These are phyloP conservation scores for Cotesia typhae DNA, from an alignment of 1,140 invertebrate species.

Conservation along the genomic window DNA sequence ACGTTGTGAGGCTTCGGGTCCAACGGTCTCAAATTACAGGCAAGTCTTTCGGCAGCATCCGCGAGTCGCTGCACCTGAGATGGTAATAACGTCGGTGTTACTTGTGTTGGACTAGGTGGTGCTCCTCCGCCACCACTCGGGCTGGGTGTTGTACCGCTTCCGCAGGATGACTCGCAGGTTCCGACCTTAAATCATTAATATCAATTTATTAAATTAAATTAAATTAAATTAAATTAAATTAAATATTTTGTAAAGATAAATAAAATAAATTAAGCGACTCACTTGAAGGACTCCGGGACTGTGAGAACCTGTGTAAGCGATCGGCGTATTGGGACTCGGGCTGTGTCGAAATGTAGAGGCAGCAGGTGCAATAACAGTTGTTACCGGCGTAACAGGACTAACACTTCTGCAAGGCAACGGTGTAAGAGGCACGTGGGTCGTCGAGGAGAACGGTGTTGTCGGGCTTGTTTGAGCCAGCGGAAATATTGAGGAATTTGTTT, in stretches of 20 bases:
- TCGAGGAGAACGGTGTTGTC: slow-evolving; percentile 30
- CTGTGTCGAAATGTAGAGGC: slow-evolving; percentile 55
- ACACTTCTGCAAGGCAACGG: slow-evolving; percentile 57
- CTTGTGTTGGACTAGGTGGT: slow-evolving; percentile 71
- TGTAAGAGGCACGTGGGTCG: slow-evolving; percentile 51
- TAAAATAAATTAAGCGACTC: slow-evolving; percentile 23
- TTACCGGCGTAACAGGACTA: slow-evolving; percentile 56
- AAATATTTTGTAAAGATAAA: background rate
- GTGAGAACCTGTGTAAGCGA: slow-evolving; percentile 54
- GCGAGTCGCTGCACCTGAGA: slow-evolving; percentile 85
- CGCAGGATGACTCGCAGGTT: slow-evolving; percentile 61
- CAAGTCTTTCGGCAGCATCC: slow-evolving; percentile 82
- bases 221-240: slow-evolving; percentile 4
- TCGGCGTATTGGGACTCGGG: slow-evolving; percentile 54
- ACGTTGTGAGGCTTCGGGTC: slow-evolving; percentile 89
- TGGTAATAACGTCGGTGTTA: slow-evolving; percentile 82
- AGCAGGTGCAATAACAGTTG: slow-evolving; percentile 56
- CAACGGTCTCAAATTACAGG: slow-evolving; percentile 82
- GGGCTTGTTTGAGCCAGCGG: slow-evolving; percentile 44
- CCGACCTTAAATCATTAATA: slow-evolving; percentile 49
- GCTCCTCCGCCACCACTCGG: slow-evolving; percentile 56
- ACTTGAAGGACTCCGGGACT: slow-evolving; percentile 62
- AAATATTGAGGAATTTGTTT: slow-evolving; percentile 41
- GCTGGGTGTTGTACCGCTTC: slow-evolving; percentile 60
- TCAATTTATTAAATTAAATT: slow-evolving; percentile 9